Evolutionary conservation across 2,797 vertebrate species (phyloP), one percentile per base, ranked within the genome.

Genomic region (Leuciscus waleckii): DNA sequence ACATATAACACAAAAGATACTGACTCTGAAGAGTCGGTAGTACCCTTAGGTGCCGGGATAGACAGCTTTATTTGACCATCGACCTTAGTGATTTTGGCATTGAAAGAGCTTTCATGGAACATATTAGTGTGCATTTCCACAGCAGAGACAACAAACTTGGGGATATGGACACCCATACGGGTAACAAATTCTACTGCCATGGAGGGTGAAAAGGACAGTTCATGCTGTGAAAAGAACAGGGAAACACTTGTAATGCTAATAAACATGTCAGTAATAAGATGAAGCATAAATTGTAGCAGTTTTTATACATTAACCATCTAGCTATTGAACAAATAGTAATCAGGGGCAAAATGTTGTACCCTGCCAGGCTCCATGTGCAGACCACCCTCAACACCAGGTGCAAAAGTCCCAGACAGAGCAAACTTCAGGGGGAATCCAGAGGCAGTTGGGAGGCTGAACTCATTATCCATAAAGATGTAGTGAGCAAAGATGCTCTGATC

Each of bases 401-500:
- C 91, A 37, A 95, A 91, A 75, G 96, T 93, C 76, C 97, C 98
- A 76, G 96, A 96, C n/a, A 97, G 90, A 56, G 95, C 94, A 86
- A 99, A 95, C 43, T 95, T 96, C 84, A 99, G 91, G n/a, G 97
- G 98, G 65, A 98, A 88, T 29, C 98, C 98, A 82, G 95, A 93
- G 67, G 96, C 95, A 1, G 97, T 98, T 89, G 98, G 95, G 81
- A 98, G 90, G 80, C 95, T 94, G 88, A 98, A 97, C 88, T 96
- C 95, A 81, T 97, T 98, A 93, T 99, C 98, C 97, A 98, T 96
- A 91, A 99, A 99, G 87, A 99, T 95, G 93, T 99, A 99, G 90
- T 99, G 97, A 86, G 95, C 92, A 90, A 97, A 98, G 9, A 98
- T 88, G 91, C 97, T 96, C 29, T 87, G 95, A 75, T 95, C 91